These are phyloP conservation scores for Crepidodera aurea DNA, from an alignment of 2,888 invertebrate genomes.

Conservation along the genomic window DNA sequence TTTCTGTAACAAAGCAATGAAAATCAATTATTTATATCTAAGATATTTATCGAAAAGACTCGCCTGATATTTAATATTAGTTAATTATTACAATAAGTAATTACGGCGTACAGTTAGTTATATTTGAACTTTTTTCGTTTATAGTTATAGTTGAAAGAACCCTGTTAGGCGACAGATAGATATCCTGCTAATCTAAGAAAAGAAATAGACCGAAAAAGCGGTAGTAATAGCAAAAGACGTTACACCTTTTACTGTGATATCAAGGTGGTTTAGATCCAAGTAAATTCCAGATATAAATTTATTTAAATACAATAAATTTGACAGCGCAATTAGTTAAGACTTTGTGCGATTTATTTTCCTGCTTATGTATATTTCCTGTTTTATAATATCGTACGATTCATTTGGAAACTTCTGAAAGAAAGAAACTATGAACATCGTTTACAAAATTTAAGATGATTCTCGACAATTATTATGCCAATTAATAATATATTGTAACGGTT, in stretches of 20 bases:
- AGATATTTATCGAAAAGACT: conserved; percentile 39
- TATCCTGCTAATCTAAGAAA: conserved; percentile 30
- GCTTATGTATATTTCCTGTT: too few species aligned
- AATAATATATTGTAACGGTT: too few species aligned
- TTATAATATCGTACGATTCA: too few species aligned
- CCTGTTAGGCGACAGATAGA: conserved; percentile 32
- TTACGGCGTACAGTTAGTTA: conserved; percentile 24
- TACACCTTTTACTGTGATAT: conserved; percentile 3
- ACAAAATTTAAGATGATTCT: too few species aligned
- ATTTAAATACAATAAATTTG: too few species aligned
- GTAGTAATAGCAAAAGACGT: neutral
- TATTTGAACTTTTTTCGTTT: conserved; percentile 24
- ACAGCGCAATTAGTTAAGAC: too few species aligned
- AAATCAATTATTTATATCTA: conserved; percentile 41
- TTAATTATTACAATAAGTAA: conserved; percentile 43
- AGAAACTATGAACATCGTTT: too few species aligned
- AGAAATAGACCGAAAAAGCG: conserved; percentile 32
- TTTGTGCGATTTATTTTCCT: too few species aligned
- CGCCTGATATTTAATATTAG: conserved; percentile 36
- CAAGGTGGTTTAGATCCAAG: neutral
- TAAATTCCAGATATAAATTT: too few species aligned
- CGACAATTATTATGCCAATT: too few species aligned
- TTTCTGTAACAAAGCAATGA: conserved; percentile 36
- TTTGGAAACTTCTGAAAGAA: too few species aligned
- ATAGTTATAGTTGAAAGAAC: conserved; percentile 30